A percentile compares a stretch with the other conserved stretches of the same genome.
These are phyloP conservation scores for Tenthredo livida DNA, from an alignment of 2,888 invertebrate species.

Conservation along the genomic window DNA sequence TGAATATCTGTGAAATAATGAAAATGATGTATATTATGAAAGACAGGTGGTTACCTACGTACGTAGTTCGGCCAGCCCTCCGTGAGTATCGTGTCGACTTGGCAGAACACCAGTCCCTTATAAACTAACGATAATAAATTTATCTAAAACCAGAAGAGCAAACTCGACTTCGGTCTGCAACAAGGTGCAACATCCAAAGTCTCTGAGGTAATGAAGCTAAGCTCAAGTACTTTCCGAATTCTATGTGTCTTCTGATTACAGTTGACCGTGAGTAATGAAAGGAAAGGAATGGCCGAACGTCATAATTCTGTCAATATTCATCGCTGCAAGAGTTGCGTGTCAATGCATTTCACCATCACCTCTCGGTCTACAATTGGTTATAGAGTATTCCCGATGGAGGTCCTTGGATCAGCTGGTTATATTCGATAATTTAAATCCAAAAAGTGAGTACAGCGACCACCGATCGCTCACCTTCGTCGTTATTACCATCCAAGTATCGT, in stretches of 20 bases:
- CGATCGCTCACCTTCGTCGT: neutral
- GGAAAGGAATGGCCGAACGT: slow-evolving; percentile 34
- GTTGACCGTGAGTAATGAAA: slow-evolving; percentile 37
- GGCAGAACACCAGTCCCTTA: neutral
- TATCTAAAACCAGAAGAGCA: neutral
- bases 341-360: slow-evolving; percentile 66
- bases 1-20: slow-evolving; percentile 36
- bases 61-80: neutral
- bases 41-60: neutral
- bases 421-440: slow-evolving; percentile 76
- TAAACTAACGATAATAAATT: neutral
- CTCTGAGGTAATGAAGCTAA: neutral
- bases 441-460: slow-evolving; percentile 68
- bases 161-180: neutral
- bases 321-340: slow-evolving; percentile 24
- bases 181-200: slow-evolving; percentile 14
- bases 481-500: neutral
- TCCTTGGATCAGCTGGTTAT: slow-evolving; percentile 80
- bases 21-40: slow-evolving; percentile 31
- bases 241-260: neutral
- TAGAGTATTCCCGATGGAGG: slow-evolving; percentile 81
- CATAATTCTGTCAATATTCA: slow-evolving; percentile 16
- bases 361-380: slow-evolving; percentile 77
- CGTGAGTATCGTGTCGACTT: neutral
- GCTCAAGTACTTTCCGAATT: neutral